Conservation (phyloP, 2,113 vertebrate genomes). For the Corydoras maculifer region DNA sequence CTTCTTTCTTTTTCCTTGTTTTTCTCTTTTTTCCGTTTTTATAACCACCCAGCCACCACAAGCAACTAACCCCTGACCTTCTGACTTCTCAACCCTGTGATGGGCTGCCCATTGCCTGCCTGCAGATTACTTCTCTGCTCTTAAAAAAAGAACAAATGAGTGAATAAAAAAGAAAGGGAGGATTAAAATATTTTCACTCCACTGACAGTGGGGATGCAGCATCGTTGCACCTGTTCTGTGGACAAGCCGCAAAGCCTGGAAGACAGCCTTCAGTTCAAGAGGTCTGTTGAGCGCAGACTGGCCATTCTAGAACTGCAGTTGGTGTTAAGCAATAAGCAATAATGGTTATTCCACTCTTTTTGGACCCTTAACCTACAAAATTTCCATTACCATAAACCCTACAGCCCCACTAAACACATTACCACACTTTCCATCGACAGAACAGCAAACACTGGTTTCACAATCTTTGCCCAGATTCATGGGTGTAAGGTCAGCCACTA, state of each 20-base stretch:
- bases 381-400: constrained; percentile 19
- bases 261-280: constrained; percentile 66
- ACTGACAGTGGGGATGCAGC: constrained; percentile 76
- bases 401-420: constrained; percentile 2
- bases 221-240: constrained; percentile 75
- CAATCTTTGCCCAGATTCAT: constrained; percentile 45
- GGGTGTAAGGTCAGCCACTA: constrained; percentile 65
- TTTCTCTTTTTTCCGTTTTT: constrained; percentile 62
- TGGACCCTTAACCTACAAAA: not conserved
- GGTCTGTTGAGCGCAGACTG: constrained; percentile 69
- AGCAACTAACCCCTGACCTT: constrained; percentile 95
- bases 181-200: constrained; percentile 71
- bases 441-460: constrained; percentile 12
- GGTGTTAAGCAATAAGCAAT: constrained; percentile 86
- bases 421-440: constrained; percentile 19
- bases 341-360: constrained; percentile 40
- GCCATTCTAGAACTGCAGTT: constrained; percentile 83
- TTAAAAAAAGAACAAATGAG: constrained; percentile 45
- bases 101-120: constrained; percentile 89
- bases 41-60: constrained; percentile 91
- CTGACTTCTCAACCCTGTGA: constrained; percentile 93
- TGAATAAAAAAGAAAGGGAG: constrained; percentile 41
- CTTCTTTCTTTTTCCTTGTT: constrained; percentile 62
- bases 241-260: constrained; percentile 27
- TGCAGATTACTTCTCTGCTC: constrained; percentile 91